These are phyloP conservation scores for Cheilosia pagana DNA, from an alignment of 2,888 invertebrate genomes.

Conservation along the genomic window DNA sequence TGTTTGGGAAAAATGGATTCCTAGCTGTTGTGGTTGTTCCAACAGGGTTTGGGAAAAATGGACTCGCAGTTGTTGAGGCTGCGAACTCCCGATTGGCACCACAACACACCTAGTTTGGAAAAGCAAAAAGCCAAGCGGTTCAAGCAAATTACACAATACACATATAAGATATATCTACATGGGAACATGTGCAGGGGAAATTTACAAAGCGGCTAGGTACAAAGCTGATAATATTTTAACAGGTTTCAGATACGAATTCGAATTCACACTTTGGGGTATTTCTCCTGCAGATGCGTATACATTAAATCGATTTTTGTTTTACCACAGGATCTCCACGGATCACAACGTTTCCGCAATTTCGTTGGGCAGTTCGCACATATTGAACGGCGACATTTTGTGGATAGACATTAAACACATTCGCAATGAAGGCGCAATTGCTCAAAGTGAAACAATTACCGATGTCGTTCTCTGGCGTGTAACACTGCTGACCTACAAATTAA, in stretches of 20 bases:
- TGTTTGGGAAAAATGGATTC: slow-evolving; percentile 29
- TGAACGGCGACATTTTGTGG: slow-evolving; percentile 78
- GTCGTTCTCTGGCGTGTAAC: slow-evolving; percentile 81
- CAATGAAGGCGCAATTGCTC: slow-evolving; percentile 80
- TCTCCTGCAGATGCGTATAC: slow-evolving; percentile 41
- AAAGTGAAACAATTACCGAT: slow-evolving; percentile 80
- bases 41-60: slow-evolving; percentile 29
- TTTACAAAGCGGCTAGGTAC: slow-evolving; percentile 30
- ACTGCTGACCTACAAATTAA: slow-evolving; percentile 76
- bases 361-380: slow-evolving; percentile 79
- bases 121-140: slow-evolving; percentile 29
- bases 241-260: background rate
- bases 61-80: slow-evolving; percentile 26
- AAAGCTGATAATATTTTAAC: background rate
- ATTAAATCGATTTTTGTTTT: slow-evolving; percentile 61
- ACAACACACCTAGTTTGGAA: slow-evolving; percentile 79
- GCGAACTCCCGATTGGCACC: slow-evolving; percentile 46
- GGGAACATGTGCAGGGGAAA: slow-evolving; percentile 34
- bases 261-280: slow-evolving; percentile 29
- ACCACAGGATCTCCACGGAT: slow-evolving; percentile 82
- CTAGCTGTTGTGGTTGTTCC: slow-evolving; percentile 38
- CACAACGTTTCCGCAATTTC: slow-evolving; percentile 80
- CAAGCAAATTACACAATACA: slow-evolving; percentile 30
- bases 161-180: background rate
- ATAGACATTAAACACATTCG: slow-evolving; percentile 78